Evolutionary conservation across 2,797 vertebrate genomes (phyloP), one percentile per base, ranked within the genome.

Genomic region (Catharus ustulatus): DNA sequence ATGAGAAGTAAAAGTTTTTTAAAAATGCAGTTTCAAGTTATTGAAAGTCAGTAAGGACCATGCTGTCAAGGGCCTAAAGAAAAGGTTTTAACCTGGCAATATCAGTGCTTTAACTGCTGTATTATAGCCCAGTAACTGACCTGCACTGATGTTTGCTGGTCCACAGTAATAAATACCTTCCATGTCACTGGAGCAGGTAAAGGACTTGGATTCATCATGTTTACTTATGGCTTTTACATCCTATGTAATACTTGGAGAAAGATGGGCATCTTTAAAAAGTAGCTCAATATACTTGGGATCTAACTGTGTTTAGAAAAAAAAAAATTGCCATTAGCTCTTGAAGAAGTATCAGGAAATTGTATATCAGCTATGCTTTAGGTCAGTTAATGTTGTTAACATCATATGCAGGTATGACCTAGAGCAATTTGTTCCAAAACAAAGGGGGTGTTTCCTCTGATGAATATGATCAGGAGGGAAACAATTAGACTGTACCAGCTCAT

Each of bases 401-500:
- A 2, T 55, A 51, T 72, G 21, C 30, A 59, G 42, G 6, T 54
- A 45, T 58, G 24, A 58, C 12, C n/a, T 64, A 49, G 11, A 86
- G 45, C 27, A 77, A 32, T 66, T 27, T 23, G 58, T 38, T 68
- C 6, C 4, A 52, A 67, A 71, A 83, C 63, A 40, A 15, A 29
- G 19, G 17, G 4, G 5, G 6, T 91, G 12, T 46, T 87, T 90
- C 13, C 5, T 36, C 18, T 90, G 29, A 6, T 67, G 26, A 84
- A 42, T 69, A 26, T 32, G 48, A 89, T 13, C 16, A 34, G 43
- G 29, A 67, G 30, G 71, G 77, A 87, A 83, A 26, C 20, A 48
- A 4, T 67, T 29, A 23, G 21, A 34, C 26, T 0, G 0, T 42
- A 40, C 6, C 1, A 54, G 7, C 24, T 75, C 16, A 5, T 1